phyloP scores from a whole-genome alignment of 53 echinoderm and acorn worm genomes.

The Mesocentrotus franciscanus region DNA sequence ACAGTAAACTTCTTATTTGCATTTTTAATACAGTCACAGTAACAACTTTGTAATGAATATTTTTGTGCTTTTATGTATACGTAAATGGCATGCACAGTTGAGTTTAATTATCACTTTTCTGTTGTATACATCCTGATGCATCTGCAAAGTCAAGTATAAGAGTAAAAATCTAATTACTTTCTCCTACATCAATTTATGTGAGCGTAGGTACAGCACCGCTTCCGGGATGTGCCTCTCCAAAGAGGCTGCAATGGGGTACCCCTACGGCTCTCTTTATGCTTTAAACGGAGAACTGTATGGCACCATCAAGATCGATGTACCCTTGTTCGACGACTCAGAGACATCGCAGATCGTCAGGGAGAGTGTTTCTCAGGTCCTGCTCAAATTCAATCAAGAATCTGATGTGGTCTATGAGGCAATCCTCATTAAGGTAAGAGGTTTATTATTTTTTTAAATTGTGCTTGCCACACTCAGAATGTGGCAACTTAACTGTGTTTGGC shows the following conservation, averaged over 20 bases:
- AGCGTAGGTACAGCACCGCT: slow-evolving; percentile 38
- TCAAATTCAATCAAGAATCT: slow-evolving; percentile 82
- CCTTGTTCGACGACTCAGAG: slow-evolving; percentile 87
- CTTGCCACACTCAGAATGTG: neutral
- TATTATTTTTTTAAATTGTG: neutral
- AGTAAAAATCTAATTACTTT: neutral
- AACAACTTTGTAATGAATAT: too few relatives aligned
- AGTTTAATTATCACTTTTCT: neutral
- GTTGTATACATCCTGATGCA: neutral
- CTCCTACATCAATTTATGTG: neutral
- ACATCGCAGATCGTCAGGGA: slow-evolving; percentile 85
- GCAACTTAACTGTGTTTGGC: too few relatives aligned
- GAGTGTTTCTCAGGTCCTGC: slow-evolving; percentile 80
- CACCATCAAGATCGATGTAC: slow-evolving; percentile 75
- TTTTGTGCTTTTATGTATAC: too few relatives aligned
- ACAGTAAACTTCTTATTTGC: too few relatives aligned
- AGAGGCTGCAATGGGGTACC: neutral
- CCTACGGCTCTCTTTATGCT: slow-evolving; percentile 22
- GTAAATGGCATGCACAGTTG: neutral
- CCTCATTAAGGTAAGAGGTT: slow-evolving; percentile 64
- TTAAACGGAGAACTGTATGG: slow-evolving; percentile 77
- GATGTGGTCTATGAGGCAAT: slow-evolving; percentile 75
- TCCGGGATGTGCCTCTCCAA: slow-evolving; percentile 35
- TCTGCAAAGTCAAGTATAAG: neutral
- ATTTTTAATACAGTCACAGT: too few relatives aligned